Percentiles rank a stretch among this genome's conserved stretches.
Evolutionary conservation across 2,797 vertebrate species (phyloP).

Genomic region (Myotis daubentonii): DNA sequence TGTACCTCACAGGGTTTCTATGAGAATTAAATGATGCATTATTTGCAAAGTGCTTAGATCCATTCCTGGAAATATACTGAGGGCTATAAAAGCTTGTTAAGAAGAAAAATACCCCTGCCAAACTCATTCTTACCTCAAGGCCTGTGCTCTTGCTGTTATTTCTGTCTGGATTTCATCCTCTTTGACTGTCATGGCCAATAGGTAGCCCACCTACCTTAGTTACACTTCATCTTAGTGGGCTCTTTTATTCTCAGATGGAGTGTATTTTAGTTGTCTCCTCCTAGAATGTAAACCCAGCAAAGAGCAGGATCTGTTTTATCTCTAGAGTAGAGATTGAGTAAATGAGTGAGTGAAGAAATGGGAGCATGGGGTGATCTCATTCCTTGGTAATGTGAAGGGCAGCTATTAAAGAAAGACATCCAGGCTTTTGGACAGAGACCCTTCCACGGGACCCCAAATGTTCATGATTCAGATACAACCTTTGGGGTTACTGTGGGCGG

Average conservation of each 20-base stretch:
- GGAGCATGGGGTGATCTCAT: not conserved
- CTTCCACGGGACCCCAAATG: not conserved
- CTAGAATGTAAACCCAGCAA: not conserved
- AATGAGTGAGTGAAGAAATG: not conserved
- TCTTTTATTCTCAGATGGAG: not conserved
- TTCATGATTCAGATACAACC: conserved; percentile 1
- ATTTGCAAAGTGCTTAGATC: not conserved
- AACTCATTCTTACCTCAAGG: not conserved
- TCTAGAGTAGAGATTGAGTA: not conserved
- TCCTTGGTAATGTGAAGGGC: not conserved
- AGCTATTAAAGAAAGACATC: not conserved
- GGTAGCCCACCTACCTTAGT: not conserved
- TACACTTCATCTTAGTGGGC: accelerated
- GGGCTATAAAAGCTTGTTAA: not conserved
- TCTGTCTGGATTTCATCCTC: not conserved
- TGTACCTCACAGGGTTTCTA: not conserved
- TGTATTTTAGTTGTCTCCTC: not conserved
- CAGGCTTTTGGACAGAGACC: conserved; percentile 1
- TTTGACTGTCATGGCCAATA: not conserved
- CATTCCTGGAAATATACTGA: not conserved
- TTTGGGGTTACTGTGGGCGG: not conserved
- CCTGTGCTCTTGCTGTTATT: not conserved
- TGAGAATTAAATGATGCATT: not conserved
- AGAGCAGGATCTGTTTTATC: not conserved
- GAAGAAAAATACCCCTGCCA: not conserved